phyloP scores from a whole-genome alignment of 2,888 invertebrate genomes.

The Eristalinus sepulchralis region DNA sequence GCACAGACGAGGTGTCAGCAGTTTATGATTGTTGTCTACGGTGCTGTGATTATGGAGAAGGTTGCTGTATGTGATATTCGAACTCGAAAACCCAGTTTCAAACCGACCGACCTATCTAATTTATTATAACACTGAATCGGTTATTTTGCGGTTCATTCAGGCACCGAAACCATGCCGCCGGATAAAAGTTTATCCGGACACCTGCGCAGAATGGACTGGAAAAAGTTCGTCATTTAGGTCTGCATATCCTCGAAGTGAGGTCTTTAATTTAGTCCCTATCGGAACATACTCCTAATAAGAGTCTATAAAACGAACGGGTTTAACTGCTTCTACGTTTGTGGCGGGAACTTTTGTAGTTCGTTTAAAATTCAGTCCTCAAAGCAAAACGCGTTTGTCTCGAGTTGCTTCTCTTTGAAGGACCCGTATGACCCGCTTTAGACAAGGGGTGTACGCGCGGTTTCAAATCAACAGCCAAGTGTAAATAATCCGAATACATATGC shows the following conservation, averaged over 20 bases:
- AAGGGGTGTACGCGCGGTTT: background rate
- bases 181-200: conserved; percentile 13
- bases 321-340: conserved; percentile 11
- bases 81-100: background rate
- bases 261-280: conserved; percentile 12
- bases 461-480: conserved; percentile 15
- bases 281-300: background rate
- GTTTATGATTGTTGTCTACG: no score
- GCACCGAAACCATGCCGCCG: background rate
- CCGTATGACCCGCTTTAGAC: background rate
- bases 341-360: conserved; percentile 28
- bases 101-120: background rate
- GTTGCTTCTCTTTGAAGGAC: background rate
- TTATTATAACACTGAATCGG: conserved; percentile 48
- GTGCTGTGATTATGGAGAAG: no score
- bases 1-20: no score
- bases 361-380: background rate
- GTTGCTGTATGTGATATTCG: no score
- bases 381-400: background rate
- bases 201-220: conserved; percentile 32
- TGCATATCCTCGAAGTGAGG: background rate
- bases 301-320: background rate
- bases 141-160: conserved; percentile 45
- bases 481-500: conserved; percentile 27
- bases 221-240: background rate